Evolutionary conservation across 2,113 vertebrate genomes (phyloP).

Genomic region (Dasyprocta punctata): DNA sequence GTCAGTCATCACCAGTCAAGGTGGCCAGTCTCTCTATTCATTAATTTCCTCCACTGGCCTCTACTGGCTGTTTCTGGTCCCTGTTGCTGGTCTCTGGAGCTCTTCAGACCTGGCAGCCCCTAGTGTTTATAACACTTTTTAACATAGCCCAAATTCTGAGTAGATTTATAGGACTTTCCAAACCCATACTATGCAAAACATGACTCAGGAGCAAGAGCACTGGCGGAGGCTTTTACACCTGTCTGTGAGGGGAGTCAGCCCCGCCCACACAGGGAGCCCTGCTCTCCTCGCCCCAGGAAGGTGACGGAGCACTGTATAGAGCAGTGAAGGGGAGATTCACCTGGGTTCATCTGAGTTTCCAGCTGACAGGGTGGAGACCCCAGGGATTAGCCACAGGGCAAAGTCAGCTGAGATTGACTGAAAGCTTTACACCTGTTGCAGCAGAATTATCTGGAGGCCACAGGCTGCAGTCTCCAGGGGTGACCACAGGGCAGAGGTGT

Average conservation of each 20-base stretch:
- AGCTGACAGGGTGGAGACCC: neutral
- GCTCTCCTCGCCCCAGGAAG: neutral
- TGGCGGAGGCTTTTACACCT: neutral
- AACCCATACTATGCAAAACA: neutral
- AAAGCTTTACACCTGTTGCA: neutral
- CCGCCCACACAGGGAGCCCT: neutral
- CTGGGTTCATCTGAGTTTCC: neutral
- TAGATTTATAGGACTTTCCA: neutral
- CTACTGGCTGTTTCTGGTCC: neutral
- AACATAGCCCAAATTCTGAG: neutral
- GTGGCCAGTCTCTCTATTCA: neutral
- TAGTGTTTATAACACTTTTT: neutral
- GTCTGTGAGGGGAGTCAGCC: no score
- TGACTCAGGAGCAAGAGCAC: neutral
- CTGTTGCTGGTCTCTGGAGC: neutral
- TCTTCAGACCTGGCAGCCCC: neutral
- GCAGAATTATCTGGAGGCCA: neutral
- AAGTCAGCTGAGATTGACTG: neutral
- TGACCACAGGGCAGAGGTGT: neutral
- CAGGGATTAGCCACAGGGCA: neutral
- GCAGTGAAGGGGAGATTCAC: neutral
- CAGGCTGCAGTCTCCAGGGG: neutral
- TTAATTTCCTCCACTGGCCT: neutral
- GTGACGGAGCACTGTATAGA: neutral
- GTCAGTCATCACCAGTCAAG: neutral